phyloP scores from a whole-genome alignment of 2,888 invertebrate genomes.

The Priocnemis perturbator region DNA sequence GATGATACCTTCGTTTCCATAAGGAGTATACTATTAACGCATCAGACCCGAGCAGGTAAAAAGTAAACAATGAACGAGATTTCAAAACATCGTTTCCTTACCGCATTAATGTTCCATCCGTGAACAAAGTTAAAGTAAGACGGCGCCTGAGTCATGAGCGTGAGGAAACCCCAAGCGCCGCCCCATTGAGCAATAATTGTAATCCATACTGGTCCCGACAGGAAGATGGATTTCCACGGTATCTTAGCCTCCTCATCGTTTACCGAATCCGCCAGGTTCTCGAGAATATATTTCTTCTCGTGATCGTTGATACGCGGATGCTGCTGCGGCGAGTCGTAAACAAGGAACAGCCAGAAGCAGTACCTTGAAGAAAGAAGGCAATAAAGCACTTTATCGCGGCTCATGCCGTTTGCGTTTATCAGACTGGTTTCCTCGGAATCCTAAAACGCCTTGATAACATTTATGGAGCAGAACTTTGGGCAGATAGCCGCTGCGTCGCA shows the following conservation, averaged over 20 bases:
- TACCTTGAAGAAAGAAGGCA: slow-evolving; percentile 57
- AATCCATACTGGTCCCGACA: slow-evolving; percentile 81
- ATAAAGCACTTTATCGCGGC: too few species aligned
- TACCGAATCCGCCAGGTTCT: slow-evolving; percentile 75
- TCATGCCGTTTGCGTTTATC: too few species aligned
- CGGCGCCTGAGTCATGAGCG: slow-evolving; percentile 83
- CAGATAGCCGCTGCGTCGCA: too few species aligned
- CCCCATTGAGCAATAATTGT: slow-evolving; percentile 82
- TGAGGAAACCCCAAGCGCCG: slow-evolving; percentile 83
- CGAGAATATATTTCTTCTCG: slow-evolving; percentile 79
- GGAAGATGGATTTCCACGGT: slow-evolving; percentile 81
- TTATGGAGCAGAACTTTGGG: too few species aligned
- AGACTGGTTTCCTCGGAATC: too few species aligned
- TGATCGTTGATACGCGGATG: slow-evolving; percentile 81
- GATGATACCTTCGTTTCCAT: too few species aligned
- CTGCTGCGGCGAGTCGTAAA: slow-evolving; percentile 80
- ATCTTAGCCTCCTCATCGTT: slow-evolving; percentile 65
- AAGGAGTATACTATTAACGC: too few species aligned
- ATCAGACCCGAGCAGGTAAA: too few species aligned
- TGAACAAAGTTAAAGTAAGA: slow-evolving; percentile 83
- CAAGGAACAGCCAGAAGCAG: slow-evolving; percentile 79
- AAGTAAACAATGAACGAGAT: too few species aligned
- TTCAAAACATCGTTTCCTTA: slow-evolving; percentile 60
- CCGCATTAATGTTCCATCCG: slow-evolving; percentile 82
- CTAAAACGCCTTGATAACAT: too few species aligned